A percentile compares a stretch with the other conserved stretches of the same genome.
These are phyloP conservation scores for Heliconius melpomene DNA, from an alignment of 1,140 invertebrate species.

Conservation along the genomic window DNA sequence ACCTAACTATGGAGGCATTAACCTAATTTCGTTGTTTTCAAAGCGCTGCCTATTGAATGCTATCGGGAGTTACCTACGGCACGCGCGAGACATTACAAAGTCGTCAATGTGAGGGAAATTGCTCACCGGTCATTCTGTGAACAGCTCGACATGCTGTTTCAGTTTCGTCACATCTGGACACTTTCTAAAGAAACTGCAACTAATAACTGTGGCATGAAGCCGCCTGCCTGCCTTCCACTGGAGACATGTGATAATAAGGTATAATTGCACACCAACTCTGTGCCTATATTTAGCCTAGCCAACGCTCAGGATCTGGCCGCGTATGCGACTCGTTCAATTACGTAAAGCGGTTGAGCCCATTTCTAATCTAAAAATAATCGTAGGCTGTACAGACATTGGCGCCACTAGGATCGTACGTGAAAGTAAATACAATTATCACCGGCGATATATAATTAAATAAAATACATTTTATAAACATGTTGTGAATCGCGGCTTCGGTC, in stretches of 20 bases:
- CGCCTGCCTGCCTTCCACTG: constrained; percentile 64
- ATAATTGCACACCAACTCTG: constrained; percentile 76
- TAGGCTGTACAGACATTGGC: constrained; percentile 74
- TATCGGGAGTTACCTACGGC: constrained; percentile 50
- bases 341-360: constrained; percentile 80
- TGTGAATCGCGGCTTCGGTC: background rate
- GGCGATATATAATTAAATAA: constrained; percentile 37
- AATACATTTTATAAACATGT: constrained; percentile 27
- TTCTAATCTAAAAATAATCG: constrained; percentile 82
- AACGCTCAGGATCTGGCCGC: constrained; percentile 73
- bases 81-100: constrained; percentile 70
- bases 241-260: constrained; percentile 80
- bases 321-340: constrained; percentile 78
- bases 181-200: constrained; percentile 78
- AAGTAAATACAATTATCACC: constrained; percentile 72
- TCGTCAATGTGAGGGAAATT: constrained; percentile 60
- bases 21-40: constrained; percentile 36
- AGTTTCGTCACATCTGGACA: constrained; percentile 75
- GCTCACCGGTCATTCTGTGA: constrained; percentile 57
- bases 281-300: constrained; percentile 76
- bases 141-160: constrained; percentile 61
- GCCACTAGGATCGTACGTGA: constrained; percentile 76
- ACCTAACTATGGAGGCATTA: constrained; percentile 8
- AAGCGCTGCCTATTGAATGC: constrained; percentile 28
- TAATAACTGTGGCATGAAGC: constrained; percentile 66